phyloP scores from a whole-genome alignment of 2,888 invertebrate genomes.

The Poecilobothrus nobilitatus region DNA sequence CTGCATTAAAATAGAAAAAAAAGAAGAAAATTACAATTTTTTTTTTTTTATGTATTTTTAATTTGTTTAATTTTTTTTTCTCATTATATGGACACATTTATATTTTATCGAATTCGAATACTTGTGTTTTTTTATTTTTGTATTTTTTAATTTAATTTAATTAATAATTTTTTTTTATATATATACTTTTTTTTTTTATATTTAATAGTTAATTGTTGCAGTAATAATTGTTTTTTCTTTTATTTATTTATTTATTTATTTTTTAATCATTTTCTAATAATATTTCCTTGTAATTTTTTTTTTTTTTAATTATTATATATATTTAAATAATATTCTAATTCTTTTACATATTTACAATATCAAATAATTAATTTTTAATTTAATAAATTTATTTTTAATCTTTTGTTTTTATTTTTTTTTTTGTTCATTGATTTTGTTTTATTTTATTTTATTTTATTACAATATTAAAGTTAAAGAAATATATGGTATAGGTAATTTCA shows the following conservation, averaged over 20 bases:
- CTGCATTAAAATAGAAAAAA: too few relatives aligned
- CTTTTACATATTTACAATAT: conserved; percentile 1
- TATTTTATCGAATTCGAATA: conserved; percentile 6
- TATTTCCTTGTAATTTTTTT: background rate
- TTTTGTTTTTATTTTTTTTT: too few relatives aligned
- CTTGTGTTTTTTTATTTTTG: background rate
- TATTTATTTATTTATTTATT: background rate
- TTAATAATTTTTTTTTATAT: background rate
- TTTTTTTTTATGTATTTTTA: background rate
- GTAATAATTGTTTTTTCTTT: background rate
- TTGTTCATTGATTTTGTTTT: too few relatives aligned
- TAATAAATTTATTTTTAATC: too few relatives aligned
- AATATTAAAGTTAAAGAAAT: too few relatives aligned
- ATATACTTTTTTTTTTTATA: background rate
- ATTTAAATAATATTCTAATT: background rate
- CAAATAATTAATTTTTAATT: background rate
- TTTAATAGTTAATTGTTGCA: background rate
- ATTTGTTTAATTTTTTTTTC: background rate
- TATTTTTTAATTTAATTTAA: background rate
- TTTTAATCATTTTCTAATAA: background rate
- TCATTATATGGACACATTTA: conserved; percentile 6
- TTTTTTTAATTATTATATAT: too few relatives aligned
- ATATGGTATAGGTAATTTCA: too few relatives aligned
- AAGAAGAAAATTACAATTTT: too few relatives aligned
- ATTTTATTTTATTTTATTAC: too few relatives aligned